Conservation (phyloP, 2,888 invertebrate species). For the Rhamphomyia laevipes region DNA sequence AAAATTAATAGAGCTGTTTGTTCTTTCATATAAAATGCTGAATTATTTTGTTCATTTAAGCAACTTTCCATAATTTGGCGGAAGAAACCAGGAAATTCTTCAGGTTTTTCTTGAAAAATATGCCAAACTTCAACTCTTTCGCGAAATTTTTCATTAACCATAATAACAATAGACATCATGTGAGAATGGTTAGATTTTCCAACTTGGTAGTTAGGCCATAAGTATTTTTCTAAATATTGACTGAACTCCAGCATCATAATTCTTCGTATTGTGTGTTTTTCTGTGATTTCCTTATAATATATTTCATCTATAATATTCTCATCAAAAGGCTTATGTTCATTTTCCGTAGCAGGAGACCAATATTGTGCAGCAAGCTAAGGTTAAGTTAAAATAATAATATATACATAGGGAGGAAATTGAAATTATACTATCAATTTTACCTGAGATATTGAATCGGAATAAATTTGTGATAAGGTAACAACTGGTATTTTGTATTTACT, state of each 20-base stretch:
- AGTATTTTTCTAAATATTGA: conserved; percentile 90
- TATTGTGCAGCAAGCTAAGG: conserved; percentile 77
- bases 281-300: conserved; percentile 75
- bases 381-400: not conserved
- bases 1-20: conserved; percentile 83
- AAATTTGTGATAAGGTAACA: conserved; percentile 76
- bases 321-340: conserved; percentile 61
- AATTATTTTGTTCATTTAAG: conserved; percentile 40
- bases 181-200: conserved; percentile 71
- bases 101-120: conserved; percentile 67
- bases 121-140: conserved; percentile 96
- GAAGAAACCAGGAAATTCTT: conserved; percentile 71
- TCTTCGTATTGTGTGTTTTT: conserved; percentile 70
- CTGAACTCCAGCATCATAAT: conserved; percentile 96
- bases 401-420: not conserved
- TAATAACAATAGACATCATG: conserved; percentile 91
- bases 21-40: conserved; percentile 45
- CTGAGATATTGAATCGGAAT: conserved; percentile 79
- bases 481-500: conserved; percentile 20
- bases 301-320: conserved; percentile 76
- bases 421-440: conserved; percentile 39
- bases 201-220: conserved; percentile 89
- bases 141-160: conserved; percentile 97
- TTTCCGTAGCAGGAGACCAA: conserved; percentile 79
- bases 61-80: conserved; percentile 67